Percentiles rank a stretch among this genome's conserved stretches.
Evolutionary conservation across 2,113 vertebrate species (phyloP).

Genomic region (Vulpes vulpes): DNA sequence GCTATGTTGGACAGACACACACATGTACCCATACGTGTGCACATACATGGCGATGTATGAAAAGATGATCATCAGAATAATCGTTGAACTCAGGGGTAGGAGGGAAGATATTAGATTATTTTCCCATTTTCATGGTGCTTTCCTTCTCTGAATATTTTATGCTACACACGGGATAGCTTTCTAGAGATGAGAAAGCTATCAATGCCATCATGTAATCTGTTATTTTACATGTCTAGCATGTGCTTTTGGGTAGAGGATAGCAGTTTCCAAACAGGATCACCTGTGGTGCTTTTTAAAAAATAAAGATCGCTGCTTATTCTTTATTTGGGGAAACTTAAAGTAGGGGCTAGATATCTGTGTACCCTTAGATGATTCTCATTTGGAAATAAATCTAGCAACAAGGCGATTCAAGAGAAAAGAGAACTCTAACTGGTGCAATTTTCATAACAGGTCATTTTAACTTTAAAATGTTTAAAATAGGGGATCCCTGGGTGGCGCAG

Average conservation of each 20-base stretch:
- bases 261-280: neutral
- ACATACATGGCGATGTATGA: accelerated
- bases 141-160: neutral
- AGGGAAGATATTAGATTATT: neutral
- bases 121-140: neutral
- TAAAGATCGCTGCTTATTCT: neutral
- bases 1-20: accelerated
- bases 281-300: neutral
- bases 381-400: neutral
- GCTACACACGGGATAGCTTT: neutral
- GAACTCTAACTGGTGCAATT: neutral
- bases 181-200: neutral
- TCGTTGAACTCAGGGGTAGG: neutral
- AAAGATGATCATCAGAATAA: neutral
- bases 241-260: neutral
- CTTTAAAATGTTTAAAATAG: neutral
- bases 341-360: neutral
- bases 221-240: neutral
- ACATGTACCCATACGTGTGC: accelerated
- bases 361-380: neutral
- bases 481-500: too few species aligned
- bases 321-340: neutral
- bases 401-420: neutral
- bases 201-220: neutral
- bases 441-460: neutral